A percentile compares a stretch with the other conserved stretches of the same genome.
Conservation (phyloP, 2,888 invertebrate species). For the Pristionchus arcanus region DNA sequence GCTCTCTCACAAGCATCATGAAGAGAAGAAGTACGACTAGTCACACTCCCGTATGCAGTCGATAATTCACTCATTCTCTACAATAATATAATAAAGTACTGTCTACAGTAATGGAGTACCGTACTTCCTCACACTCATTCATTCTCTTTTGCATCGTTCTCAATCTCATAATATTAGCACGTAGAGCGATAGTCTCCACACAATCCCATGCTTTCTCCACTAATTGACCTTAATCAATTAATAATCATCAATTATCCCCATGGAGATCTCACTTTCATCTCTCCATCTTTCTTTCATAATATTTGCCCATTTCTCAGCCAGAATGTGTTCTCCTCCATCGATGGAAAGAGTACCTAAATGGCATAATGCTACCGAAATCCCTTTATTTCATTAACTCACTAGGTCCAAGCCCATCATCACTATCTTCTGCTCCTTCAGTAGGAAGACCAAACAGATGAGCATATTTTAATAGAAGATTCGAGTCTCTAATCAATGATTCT, state of each 20-base stretch:
- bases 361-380: not conserved
- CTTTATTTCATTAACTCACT: not conserved
- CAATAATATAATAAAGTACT: constrained; percentile 17
- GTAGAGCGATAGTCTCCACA: constrained; percentile 62
- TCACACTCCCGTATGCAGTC: constrained; percentile 72
- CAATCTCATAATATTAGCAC: constrained; percentile 65
- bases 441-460: constrained; percentile 59
- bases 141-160: constrained; percentile 62
- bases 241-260: not conserved
- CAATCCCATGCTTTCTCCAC: constrained; percentile 49
- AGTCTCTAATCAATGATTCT: constrained; percentile 63
- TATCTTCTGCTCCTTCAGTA: constrained; percentile 54
- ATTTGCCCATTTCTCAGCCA: constrained; percentile 33
- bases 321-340: constrained; percentile 42
- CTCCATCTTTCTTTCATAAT: constrained; percentile 40
- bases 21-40: constrained; percentile 75
- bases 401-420: constrained; percentile 47
- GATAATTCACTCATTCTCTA: constrained; percentile 72
- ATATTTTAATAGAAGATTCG: constrained; percentile 65
- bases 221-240: constrained; percentile 24
- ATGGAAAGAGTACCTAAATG: constrained; percentile 9
- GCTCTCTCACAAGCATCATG: constrained; percentile 77
- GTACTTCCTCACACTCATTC: constrained; percentile 60
- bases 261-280: not conserved
- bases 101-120: not conserved